These are phyloP conservation scores for Xestia xanthographa DNA, from an alignment of 2,888 invertebrate genomes.

Conservation along the genomic window DNA sequence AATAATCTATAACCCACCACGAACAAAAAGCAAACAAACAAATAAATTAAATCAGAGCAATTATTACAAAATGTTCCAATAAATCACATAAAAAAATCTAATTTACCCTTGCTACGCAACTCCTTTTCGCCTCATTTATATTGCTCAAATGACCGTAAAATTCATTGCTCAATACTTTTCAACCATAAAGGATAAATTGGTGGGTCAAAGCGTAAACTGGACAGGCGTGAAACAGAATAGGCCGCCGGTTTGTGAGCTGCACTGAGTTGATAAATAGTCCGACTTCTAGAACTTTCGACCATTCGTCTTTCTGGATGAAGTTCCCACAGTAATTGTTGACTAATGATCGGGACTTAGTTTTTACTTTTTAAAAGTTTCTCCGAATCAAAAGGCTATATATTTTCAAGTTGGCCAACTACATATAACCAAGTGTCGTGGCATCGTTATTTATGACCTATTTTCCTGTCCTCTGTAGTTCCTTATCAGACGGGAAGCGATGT, in stretches of 20 bases:
- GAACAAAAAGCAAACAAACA: slow-evolving; percentile 18
- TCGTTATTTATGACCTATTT: slow-evolving; percentile 59
- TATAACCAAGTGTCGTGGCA: slow-evolving; percentile 19
- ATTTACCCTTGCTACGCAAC: slow-evolving; percentile 56
- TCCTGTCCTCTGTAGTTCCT: slow-evolving; percentile 54
- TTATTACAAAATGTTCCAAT: slow-evolving; percentile 40
- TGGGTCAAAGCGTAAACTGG: slow-evolving; percentile 50
- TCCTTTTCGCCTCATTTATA: slow-evolving; percentile 66
- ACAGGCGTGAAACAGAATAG: slow-evolving; percentile 57
- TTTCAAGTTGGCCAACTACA: slow-evolving; percentile 45
- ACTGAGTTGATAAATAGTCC: slow-evolving; percentile 68
- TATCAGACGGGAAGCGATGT: slow-evolving; percentile 62
- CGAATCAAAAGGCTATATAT: slow-evolving; percentile 34
- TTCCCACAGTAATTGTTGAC: slow-evolving; percentile 73
- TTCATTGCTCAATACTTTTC: slow-evolving; percentile 68
- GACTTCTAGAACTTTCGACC: slow-evolving; percentile 68
- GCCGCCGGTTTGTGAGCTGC: slow-evolving; percentile 44
- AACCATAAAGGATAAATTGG: slow-evolving; percentile 70
- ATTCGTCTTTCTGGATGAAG: slow-evolving; percentile 74
- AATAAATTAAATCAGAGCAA: slow-evolving; percentile 39
- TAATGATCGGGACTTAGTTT: slow-evolving; percentile 72
- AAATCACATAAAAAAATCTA: slow-evolving; percentile 56
- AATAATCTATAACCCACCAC: neutral
- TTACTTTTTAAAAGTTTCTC: slow-evolving; percentile 54
- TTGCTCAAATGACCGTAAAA: slow-evolving; percentile 70